A percentile compares a stretch with the other conserved stretches of the same genome.
These are phyloP conservation scores for Equus quagga DNA, from an alignment of 2,113 vertebrate species.

Conservation along the genomic window DNA sequence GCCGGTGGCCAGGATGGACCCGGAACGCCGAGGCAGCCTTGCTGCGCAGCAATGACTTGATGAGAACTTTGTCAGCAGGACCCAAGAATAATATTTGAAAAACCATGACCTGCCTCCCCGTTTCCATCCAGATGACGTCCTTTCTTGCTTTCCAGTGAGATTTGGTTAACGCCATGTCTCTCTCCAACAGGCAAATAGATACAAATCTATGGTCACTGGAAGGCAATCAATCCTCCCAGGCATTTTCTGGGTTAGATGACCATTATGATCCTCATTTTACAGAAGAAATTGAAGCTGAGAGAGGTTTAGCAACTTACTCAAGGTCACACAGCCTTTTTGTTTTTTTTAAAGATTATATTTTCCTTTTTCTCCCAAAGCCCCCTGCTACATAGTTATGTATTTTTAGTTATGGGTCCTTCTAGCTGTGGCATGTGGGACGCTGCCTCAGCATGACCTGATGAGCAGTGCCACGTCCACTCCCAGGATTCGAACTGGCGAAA, in stretches of 20 bases:
- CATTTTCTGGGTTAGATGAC: not conserved
- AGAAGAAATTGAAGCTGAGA: not conserved
- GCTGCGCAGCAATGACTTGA: accelerated
- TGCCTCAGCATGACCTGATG: no score
- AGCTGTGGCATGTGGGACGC: no score
- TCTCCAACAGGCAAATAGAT: not conserved
- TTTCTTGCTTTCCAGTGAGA: not conserved
- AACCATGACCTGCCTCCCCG: accelerated
- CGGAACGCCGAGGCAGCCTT: not conserved
- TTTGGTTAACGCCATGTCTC: not conserved
- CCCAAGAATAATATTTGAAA: not conserved
- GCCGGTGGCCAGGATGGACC: accelerated
- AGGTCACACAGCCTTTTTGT: not conserved
- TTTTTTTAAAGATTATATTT: no score
- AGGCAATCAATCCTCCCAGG: not conserved
- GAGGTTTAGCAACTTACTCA: not conserved
- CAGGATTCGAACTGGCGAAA: no score
- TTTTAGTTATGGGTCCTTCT: no score
- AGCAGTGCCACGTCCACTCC: no score
- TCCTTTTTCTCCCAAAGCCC: no score
- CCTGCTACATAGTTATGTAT: no score
- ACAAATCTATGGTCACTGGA: no score
- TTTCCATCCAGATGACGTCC: not conserved
- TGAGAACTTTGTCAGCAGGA: accelerated
- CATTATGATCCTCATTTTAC: accelerated